Base-by-base conservation (phyloP, 2,113 vertebrate species). In the Gobiocypris rarus region DNA sequence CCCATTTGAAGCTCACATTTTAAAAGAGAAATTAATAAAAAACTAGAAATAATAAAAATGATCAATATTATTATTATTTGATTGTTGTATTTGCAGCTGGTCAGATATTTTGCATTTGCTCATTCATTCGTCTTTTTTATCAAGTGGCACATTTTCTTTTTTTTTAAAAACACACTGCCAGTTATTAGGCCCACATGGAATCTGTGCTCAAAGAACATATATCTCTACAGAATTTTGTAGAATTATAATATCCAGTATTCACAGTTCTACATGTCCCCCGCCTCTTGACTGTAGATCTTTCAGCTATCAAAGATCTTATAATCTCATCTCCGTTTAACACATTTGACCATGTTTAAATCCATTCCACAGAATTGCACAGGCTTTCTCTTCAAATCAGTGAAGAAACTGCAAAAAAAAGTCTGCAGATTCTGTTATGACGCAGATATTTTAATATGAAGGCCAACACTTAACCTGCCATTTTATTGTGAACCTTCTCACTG, bases 401-500 rank as follows among this genome's bases (percentile, higher is more conserved):
- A 0, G 17, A 17, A 38, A 38, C 6, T 70, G 67, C 9, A n/a
- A 48, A 22, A n/a, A 24, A 17, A 15, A 26, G 28, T 67, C 5
- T 31, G 28, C 59, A 24, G 22, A 73, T 73, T 11, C 14, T 71
- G 86, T 74, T 79, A 78, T 75, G 80, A 65, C 19, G 8, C 7
- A 34, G 17, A 77, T 22, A 77, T 75, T 56, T 59, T 78, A 38
- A 78, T 63, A 58, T 26, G 11, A 75, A 79, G 26, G 80, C 43
- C 83, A 52, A 89, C 92, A 88, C 89, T 90, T 85, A 22, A 75
- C 83, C 87, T 81, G 87, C 81, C 75, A 4, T 90, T 89, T 89
- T 89, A 90, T 90, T 88, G 86, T 88, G 38, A 86, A 74, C 52
- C 84, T 86, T 87, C 89, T 92, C 89, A 89, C 87, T 93, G 91